phyloP scores from a whole-genome alignment of 2,888 invertebrate species.

The Brachynemurus nebulosus region DNA sequence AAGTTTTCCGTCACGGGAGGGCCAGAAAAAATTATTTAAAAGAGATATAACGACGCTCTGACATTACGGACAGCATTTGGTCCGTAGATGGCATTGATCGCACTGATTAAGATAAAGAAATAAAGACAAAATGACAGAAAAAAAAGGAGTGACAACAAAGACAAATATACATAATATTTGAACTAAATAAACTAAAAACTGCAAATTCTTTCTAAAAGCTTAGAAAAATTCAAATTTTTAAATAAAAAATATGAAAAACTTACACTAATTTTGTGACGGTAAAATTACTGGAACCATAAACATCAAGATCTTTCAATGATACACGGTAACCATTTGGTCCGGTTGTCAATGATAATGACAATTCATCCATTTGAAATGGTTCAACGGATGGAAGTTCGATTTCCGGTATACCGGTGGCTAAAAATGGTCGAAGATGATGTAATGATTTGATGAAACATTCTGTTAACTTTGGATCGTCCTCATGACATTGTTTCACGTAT shows the following conservation, averaged over 20 bases:
- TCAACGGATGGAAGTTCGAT: slow-evolving; percentile 52
- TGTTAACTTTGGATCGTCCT: slow-evolving; percentile 43
- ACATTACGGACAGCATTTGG: no score
- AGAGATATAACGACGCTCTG: no score
- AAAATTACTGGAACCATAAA: slow-evolving; percentile 49
- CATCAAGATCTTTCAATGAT: slow-evolving; percentile 41
- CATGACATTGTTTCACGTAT: slow-evolving; percentile 53
- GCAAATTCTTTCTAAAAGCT: no score
- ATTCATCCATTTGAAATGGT: slow-evolving; percentile 46
- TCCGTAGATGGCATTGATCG: no score
- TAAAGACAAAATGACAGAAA: no score
- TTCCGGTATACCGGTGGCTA: slow-evolving; percentile 46
- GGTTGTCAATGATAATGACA: slow-evolving; percentile 41
- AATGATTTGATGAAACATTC: slow-evolving; percentile 42
- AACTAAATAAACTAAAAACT: no score
- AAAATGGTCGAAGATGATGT: slow-evolving; percentile 42
- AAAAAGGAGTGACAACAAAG: not conserved
- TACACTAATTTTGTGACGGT: slow-evolving; percentile 42
- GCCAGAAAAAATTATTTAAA: not conserved
- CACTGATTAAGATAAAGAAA: no score
- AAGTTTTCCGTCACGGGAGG: no score
- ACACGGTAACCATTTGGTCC: slow-evolving; percentile 45
- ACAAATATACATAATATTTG: no score
- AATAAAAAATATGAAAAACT: no score
- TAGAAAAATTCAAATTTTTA: no score